Evolutionary conservation across 2,888 invertebrate genomes (phyloP), one percentile per base, ranked within the genome.

Genomic region (Salticus scenicus): DNA sequence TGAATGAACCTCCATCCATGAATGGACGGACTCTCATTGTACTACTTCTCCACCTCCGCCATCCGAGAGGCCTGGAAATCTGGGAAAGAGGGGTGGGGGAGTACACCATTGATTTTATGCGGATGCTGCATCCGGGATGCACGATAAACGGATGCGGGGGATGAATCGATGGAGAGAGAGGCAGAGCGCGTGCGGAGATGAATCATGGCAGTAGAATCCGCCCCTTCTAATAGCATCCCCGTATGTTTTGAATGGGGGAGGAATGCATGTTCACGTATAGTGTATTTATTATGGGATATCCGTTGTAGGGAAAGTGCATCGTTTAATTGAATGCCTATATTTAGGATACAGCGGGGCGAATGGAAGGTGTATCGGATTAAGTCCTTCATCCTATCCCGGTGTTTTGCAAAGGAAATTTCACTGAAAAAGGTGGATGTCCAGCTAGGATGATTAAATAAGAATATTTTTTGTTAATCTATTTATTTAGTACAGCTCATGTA

Each of bases 41-140:
- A 37, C 37, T 37, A 20, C 66, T 31, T 28, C 57, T 64, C 64
- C 30, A 8, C 64, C 10, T 1, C 28, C 24, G 30, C 5, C 66
- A 69, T 64, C 47, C 51, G 63, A 83, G 77, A 72, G 83, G 77
- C 77, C 83, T 76, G 83, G 77, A 84, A 73, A 69, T 67, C 30
- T 31, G 30, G 75, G 37, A 37, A 37, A 37, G 10, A 37, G 37
- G 57, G 24, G 57, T 20, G 24, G 24, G 57, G 66, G n/a, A n/a
- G n/a, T 2, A 31, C 77, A 57, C 47, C 67, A 67, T 66, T 74
- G 67, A 27, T 57, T 37, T 63, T 31, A 51, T 30, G 20, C 31
- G 74, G 57, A 74, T 74, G 74, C 17, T 10, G 71, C 71, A 79
- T 79, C 79, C 79, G 79, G 79, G 72, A 72, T 79, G 41, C 70